A percentile compares a stretch with the other conserved stretches of the same genome.
Conservation (phyloP, 2,797 vertebrate genomes). For the Margarornis squamiger region DNA sequence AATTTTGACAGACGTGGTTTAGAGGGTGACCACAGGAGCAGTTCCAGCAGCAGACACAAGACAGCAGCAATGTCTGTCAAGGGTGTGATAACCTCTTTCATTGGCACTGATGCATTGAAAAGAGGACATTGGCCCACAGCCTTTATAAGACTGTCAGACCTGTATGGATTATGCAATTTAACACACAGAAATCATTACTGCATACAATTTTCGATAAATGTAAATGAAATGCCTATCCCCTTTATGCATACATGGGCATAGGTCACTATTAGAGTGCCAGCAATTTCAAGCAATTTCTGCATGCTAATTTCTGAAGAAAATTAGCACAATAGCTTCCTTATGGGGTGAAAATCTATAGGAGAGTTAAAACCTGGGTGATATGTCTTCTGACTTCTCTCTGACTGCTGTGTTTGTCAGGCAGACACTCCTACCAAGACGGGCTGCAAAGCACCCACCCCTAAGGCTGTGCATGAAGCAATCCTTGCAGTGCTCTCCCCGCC, state of each 20-base stretch:
- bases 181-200: slow-evolving; percentile 51
- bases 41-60: background rate
- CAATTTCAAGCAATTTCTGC: slow-evolving; percentile 55
- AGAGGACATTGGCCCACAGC: background rate
- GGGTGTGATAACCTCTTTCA: slow-evolving; percentile 3
- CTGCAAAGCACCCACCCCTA: background rate
- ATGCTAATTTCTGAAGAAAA: slow-evolving; percentile 33
- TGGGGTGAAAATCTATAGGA: slow-evolving; percentile 1
- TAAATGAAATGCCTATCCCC: slow-evolving; percentile 47
- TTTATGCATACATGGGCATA: slow-evolving; percentile 38
- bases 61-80: background rate
- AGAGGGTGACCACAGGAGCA: background rate
- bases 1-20: background rate
- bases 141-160: slow-evolving; percentile 39
- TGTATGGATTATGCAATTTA: slow-evolving; percentile 64
- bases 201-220: slow-evolving; percentile 11
- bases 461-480: background rate
- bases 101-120: slow-evolving; percentile 25
- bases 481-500: background rate
- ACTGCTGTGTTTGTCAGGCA: background rate
- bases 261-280: slow-evolving; percentile 43
- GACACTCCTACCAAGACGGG: background rate
- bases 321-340: slow-evolving; percentile 3
- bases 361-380: slow-evolving; percentile 1
- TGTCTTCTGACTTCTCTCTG: background rate